Percentiles rank a stretch among this genome's conserved stretches.
Conservation (phyloP, 2,113 vertebrate genomes). For the Egretta garzetta region DNA sequence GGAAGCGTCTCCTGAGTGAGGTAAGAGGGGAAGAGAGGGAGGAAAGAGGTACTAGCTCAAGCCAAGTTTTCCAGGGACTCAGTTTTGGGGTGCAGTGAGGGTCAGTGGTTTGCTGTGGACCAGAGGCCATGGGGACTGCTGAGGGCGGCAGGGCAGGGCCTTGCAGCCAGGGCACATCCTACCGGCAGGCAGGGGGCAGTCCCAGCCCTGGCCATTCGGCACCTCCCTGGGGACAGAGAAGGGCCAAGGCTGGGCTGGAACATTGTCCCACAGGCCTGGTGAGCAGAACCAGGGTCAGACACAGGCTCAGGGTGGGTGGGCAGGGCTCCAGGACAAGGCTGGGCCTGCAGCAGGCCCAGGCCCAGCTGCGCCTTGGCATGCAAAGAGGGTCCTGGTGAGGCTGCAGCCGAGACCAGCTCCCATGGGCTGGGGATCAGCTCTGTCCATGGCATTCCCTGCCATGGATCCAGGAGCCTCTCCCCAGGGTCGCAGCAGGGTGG, state of each 20-base stretch:
- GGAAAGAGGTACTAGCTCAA: neutral
- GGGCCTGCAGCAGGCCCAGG: neutral
- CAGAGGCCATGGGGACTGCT: neutral
- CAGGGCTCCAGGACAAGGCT: neutral
- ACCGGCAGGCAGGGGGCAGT: neutral
- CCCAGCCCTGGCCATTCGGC: fast-evolving
- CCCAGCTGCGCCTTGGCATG: fast-evolving
- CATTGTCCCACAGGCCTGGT: fast-evolving
- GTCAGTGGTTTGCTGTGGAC: neutral
- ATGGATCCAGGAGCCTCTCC: fast-evolving
- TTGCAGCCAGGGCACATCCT: neutral
- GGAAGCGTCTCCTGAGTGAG: neutral
- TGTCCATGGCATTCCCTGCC: fast-evolving
- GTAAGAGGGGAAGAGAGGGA: neutral
- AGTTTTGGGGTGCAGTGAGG: neutral
- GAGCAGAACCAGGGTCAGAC: neutral
- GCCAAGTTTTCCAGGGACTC: neutral
- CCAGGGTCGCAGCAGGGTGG: neutral
- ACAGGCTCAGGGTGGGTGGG: neutral
- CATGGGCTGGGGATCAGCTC: neutral
- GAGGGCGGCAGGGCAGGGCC: fast-evolving
- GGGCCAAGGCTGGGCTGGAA: fast-evolving
- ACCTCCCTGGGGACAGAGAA: neutral
- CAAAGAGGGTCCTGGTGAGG: fast-evolving
- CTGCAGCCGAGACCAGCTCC: neutral